Conservation (phyloP, 92 coral and sea anemone species). For the Umimayanthus chanpuru region DNA sequence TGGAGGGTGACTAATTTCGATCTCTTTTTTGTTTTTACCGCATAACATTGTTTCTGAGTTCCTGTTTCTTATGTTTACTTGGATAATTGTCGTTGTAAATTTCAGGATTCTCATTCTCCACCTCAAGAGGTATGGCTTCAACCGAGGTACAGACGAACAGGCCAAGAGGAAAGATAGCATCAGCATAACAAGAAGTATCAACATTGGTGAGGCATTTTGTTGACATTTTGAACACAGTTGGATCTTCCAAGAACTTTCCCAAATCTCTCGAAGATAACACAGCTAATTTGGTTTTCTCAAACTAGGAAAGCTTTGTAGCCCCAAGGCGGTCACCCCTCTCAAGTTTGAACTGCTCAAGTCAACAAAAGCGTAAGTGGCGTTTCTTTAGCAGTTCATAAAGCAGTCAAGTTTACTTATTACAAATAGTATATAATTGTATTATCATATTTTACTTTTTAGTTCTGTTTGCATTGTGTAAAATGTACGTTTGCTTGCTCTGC, state of each 20-base stretch:
- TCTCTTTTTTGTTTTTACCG: no score
- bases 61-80: no score
- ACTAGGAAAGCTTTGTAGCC: constrained; percentile 57
- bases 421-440: no score
- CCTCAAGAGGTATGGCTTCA: constrained; percentile 79
- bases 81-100: not conserved
- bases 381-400: not conserved
- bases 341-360: constrained; percentile 51
- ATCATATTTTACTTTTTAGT: not conserved
- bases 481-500: no score
- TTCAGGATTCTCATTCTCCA: constrained; percentile 87
- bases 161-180: constrained; percentile 83
- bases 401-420: not conserved
- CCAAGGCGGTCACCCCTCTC: constrained; percentile 58
- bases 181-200: constrained; percentile 69
- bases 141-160: constrained; percentile 71
- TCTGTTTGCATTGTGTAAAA: not conserved
- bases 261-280: not conserved
- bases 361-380: constrained; percentile 59
- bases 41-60: no score
- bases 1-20: no score
- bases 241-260: not conserved
- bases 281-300: not conserved
- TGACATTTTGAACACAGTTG: not conserved
- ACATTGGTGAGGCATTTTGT: constrained; percentile 62